Evolutionary conservation across 1,140 invertebrate species (phyloP), one percentile per base, ranked within the genome.

Genomic region (Drosophila athabasca): DNA sequence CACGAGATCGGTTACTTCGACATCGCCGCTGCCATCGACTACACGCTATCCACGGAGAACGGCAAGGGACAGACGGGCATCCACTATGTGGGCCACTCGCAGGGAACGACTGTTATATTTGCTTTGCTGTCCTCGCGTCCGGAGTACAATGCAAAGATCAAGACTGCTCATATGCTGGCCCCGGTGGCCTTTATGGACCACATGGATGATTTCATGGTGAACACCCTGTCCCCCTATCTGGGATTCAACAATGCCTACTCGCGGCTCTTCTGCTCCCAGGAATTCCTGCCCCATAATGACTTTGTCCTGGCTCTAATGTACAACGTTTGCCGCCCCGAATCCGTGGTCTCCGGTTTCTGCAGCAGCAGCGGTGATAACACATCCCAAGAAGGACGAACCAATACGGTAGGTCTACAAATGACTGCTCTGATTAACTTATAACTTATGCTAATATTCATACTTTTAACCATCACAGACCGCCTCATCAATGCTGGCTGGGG

Each of bases 1-100:
- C 94, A 96, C 80, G 95, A 96, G 89, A 95, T 96, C 92, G 95
- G 94, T 2, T 72, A 92, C 6, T 94, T 93, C 73, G 95, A 96
- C 88, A 69, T 96, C 8, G 94, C 95, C 7, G 94, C 95, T 0
- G 93, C 94, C 81, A 93, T 96, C 9, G 93, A 95, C 69, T 95
- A 94, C 75, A 93, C 95, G 2, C 72, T 95, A 8, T 79, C 92
- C 8, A 75, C 71, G 2, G 53, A 75, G 19, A 75, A 75, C 13
- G 71, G 71, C 6, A 67, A 57, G 19, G 95, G 94, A 0, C 90
- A 83, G 24, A 62, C 67, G 85, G 11, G 77, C 91, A 65, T 69
- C 76, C 11, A 89, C 68, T 95, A 92, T 62, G 70, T 92, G 11
- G 92, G 92, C 1, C 92, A 92, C 69, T 93, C 92, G 0, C 94